Percentiles rank a stretch among this genome's conserved stretches.
Evolutionary conservation across 2,888 invertebrate genomes (phyloP).

Genomic region (Andricus curvator): DNA sequence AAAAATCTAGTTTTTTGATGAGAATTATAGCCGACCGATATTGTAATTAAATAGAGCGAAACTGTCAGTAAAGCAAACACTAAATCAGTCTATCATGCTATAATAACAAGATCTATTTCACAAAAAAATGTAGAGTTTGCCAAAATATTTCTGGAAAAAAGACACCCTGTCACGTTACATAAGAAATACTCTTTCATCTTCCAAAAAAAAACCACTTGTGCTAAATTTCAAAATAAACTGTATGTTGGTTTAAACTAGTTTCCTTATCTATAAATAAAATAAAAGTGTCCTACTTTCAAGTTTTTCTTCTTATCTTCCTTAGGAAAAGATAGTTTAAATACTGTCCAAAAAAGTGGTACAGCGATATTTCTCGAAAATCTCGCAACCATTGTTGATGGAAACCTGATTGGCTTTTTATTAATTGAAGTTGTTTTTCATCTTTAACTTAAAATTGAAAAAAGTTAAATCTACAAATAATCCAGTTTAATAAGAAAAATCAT

Average conservation of each 20-base stretch:
- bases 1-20: neutral
- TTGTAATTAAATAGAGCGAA: neutral
- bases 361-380: too few species aligned
- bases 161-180: neutral
- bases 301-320: too few species aligned
- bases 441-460: too few species aligned
- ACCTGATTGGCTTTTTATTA: too few species aligned
- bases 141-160: neutral
- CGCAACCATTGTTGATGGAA: too few species aligned
- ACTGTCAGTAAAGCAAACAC: conserved; percentile 2
- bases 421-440: too few species aligned
- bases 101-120: conserved; percentile 2
- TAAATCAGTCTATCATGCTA: neutral
- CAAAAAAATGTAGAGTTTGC: neutral
- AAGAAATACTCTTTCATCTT: neutral
- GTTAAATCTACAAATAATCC: too few species aligned
- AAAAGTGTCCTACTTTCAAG: neutral
- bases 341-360: too few species aligned
- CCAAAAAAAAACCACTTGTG: conserved; percentile 2
- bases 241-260: conserved; percentile 25
- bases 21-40: neutral
- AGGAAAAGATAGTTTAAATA: too few species aligned
- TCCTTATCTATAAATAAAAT: conserved; percentile 22
- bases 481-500: too few species aligned
- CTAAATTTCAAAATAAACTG: conserved; percentile 27